Percentiles rank a stretch among this genome's conserved stretches.
Evolutionary conservation across 2,113 vertebrate species (phyloP).

Genomic region (Gallinago media): DNA sequence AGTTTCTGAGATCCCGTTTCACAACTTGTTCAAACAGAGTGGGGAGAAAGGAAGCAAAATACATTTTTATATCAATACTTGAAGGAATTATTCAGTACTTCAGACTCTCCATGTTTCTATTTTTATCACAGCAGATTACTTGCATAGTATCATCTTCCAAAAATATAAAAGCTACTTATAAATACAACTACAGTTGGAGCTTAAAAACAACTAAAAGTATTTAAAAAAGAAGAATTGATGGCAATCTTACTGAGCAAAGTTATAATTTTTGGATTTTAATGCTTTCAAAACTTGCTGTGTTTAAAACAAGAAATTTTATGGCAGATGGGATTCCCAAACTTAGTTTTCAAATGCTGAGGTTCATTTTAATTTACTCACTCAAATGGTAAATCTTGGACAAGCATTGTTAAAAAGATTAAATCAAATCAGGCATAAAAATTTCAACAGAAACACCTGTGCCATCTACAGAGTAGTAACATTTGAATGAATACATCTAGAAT

Average conservation of each 20-base stretch:
- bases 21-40: background rate
- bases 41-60: background rate
- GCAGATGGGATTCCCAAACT: conserved; percentile 24
- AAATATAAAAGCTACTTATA: background rate
- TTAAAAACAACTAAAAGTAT: background rate
- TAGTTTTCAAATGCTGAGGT: conserved; percentile 15
- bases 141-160: background rate
- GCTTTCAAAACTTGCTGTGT: background rate
- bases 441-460: conserved; percentile 38
- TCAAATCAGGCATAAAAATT: conserved; percentile 28
- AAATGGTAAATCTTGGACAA: conserved; percentile 39
- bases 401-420: conserved; percentile 43
- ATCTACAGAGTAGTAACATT: background rate
- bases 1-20: background rate
- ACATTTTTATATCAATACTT: background rate
- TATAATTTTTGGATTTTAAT: background rate
- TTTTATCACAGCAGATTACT: conserved; percentile 20
- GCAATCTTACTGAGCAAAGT: background rate
- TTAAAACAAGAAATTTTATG: background rate
- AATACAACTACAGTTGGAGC: background rate
- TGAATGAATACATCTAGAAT: background rate
- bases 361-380: conserved; percentile 48
- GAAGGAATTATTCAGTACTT: conserved; percentile 2
- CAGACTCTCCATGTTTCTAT: background rate
- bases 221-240: background rate